Conservation (phyloP, 2,113 vertebrate species). For the Nothocercus nigrocapillus region DNA sequence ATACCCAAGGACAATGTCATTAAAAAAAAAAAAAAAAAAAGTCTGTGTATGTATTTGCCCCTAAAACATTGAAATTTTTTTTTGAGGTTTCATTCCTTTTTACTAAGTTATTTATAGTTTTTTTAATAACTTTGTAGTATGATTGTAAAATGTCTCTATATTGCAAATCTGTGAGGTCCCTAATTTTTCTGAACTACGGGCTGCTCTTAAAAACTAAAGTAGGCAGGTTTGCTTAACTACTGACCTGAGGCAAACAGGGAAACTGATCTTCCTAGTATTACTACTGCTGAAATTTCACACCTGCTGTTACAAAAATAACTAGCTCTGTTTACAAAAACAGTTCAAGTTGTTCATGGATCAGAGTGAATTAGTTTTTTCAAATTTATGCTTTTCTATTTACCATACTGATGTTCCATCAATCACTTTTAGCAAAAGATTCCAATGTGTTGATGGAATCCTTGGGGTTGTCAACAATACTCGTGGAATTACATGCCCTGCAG, state of each 20-base stretch:
- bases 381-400: background rate
- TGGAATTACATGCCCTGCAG: background rate
- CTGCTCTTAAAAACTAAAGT: background rate
- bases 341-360: conserved; percentile 41
- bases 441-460: background rate
- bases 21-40: background rate
- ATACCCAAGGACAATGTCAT: background rate
- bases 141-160: background rate
- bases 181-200: background rate
- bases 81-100: background rate
- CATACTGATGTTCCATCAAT: background rate
- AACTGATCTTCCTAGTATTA: conserved; percentile 40
- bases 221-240: background rate
- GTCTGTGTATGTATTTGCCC: background rate
- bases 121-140: background rate
- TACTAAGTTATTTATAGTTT: background rate
- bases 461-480: background rate
- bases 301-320: conserved; percentile 56
- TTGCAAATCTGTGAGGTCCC: background rate
- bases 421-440: background rate
- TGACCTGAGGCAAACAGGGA: background rate
- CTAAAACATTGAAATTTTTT: background rate
- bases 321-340: conserved; percentile 59
- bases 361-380: conserved; percentile 3
- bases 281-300: conserved; percentile 60